Evolutionary conservation across 2,113 vertebrate species (phyloP), one percentile per base, ranked within the genome.

Genomic region (Globicephala melas): DNA sequence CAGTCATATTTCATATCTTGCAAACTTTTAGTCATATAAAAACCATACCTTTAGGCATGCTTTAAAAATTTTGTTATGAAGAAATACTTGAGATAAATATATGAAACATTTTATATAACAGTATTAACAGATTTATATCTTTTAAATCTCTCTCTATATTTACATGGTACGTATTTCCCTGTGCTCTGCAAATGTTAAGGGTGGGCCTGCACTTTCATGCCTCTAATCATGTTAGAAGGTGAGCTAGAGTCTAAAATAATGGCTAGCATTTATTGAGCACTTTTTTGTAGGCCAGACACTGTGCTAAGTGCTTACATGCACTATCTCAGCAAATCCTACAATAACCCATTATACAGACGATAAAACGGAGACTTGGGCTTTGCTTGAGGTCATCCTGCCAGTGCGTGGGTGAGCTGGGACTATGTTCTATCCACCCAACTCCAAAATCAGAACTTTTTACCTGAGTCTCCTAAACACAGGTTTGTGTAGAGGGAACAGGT

Each of bases 291-390:
- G n/a, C 63, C 63, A 73, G 55, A 25, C 8, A 41, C 18, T 36
- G 71, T 71, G 82, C 21, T 26, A 13, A 77, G 50, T 73, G 73
- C 26, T 77, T 77, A 71, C 20, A 71, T 1, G 44, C 4, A 70
- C 33, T 62, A 38, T 80, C 55, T 98, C 62, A 76, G 65, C 44
- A 92, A 89, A 77, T 97, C 20, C 79, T 53, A 73, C 9, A 76
- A 8, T 63, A 81, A 81, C 47, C 28, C 60, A 67, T 85, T 81
- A 65, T 91, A 94, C 1, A 91, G 31, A 38, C 47, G 25, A 84
- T 65, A 13, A 94, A 96, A 93, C 26, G 11, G 53, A 92, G 60
- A 67, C 47, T 70, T 62, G 82, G 38, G 47, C 14, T 85, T 94
- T 81, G 53, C 8, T 9, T 33, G 71, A 68, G n/a, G 10, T 80